Percentiles rank a stretch among this genome's conserved stretches.
Evolutionary conservation across 2,797 vertebrate genomes (phyloP).

Genomic region (Pseudochromis fuscus): DNA sequence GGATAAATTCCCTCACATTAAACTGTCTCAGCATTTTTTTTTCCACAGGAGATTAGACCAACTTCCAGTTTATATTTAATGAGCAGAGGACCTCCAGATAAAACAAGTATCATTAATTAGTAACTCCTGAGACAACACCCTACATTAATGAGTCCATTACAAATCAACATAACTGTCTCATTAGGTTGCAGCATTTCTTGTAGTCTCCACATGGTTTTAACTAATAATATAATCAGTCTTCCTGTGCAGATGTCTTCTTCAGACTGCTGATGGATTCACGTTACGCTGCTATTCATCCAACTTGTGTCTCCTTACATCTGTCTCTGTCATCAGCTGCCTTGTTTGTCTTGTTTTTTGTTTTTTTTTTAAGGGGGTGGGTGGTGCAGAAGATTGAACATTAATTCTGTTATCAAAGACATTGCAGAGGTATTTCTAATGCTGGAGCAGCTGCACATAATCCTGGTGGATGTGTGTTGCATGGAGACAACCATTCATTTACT

Average conservation of each 20-base stretch:
- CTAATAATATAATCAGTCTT: slow-evolving; percentile 4
- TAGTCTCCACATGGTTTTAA: not conserved
- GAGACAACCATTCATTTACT: slow-evolving; percentile 30
- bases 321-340: slow-evolving; percentile 12
- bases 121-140: slow-evolving; percentile 18
- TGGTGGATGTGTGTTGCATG: slow-evolving; percentile 12
- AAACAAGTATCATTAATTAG: slow-evolving; percentile 28
- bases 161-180: slow-evolving; percentile 13
- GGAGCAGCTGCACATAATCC: not conserved
- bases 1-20: too few species aligned
- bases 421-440: slow-evolving; percentile 33
- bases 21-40: too few species aligned
- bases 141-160: slow-evolving; percentile 17
- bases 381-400: slow-evolving; percentile 11
- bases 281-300: slow-evolving; percentile 5
- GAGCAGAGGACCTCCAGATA: slow-evolving; percentile 23
- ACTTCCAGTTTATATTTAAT: slow-evolving; percentile 26
- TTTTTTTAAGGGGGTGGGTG: not conserved
- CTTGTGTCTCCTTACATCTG: slow-evolving; percentile 3
- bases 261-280: slow-evolving; percentile 9
- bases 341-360: not conserved
- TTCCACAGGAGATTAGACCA: too few species aligned
- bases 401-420: slow-evolving; percentile 17
- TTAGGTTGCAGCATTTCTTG: slow-evolving; percentile 14
- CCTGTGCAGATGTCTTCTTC: not conserved